Percentiles rank a stretch among this genome's conserved stretches.
phyloP scores from a whole-genome alignment of 1,140 invertebrate genomes.

The Drosophila sproati region DNA sequence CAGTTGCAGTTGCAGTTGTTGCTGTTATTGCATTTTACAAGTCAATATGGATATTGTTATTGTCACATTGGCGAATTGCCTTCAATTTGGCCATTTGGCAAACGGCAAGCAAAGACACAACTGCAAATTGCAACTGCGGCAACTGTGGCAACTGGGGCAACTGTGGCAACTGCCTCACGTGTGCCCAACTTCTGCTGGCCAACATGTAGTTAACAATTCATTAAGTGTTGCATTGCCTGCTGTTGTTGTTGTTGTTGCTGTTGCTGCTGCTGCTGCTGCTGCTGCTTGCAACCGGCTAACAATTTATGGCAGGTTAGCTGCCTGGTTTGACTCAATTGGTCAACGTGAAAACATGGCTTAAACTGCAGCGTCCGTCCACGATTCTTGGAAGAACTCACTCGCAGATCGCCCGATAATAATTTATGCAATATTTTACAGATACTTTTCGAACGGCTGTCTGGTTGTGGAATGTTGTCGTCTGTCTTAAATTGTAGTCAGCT shows the following conservation, averaged over 20 bases:
- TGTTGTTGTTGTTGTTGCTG: conserved; percentile 32
- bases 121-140: conserved; percentile 51
- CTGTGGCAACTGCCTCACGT: conserved; percentile 43
- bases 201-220: conserved; percentile 77
- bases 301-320: conserved; percentile 69
- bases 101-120: conserved; percentile 9
- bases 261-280: not conserved
- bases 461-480: conserved; percentile 35
- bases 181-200: conserved; percentile 31
- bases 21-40: conserved; percentile 49
- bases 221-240: conserved; percentile 62
- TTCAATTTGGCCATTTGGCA: conserved; percentile 71
- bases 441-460: conserved; percentile 9
- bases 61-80: conserved; percentile 64
- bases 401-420: conserved; percentile 48
- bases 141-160: conserved; percentile 50
- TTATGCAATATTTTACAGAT: conserved; percentile 43
- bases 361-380: conserved; percentile 26
- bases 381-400: conserved; percentile 69
- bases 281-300: conserved; percentile 46
- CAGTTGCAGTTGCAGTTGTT: conserved; percentile 28
- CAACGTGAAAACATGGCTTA: conserved; percentile 48
- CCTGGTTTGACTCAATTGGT: conserved; percentile 46
- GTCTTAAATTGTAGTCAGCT: conserved; percentile 44
- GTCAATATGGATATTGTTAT: conserved; percentile 79